These are phyloP conservation scores for Eubasilissa regina DNA, from an alignment of 1,140 invertebrate species.

Conservation along the genomic window DNA sequence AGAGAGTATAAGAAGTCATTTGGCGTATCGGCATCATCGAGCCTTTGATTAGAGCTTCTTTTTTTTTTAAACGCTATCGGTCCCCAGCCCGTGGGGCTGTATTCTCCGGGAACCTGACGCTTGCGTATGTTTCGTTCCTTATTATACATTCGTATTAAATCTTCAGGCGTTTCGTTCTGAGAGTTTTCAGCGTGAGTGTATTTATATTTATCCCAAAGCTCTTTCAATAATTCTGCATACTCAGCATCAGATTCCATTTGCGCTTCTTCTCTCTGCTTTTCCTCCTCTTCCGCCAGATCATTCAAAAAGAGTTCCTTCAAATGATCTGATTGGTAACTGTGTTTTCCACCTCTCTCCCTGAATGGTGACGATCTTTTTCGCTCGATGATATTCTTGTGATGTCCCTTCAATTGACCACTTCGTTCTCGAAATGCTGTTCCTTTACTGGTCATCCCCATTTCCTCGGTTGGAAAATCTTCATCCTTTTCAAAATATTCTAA, in stretches of 20 bases:
- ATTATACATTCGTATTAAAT: slow-evolving; percentile 67
- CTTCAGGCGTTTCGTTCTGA: slow-evolving; percentile 63
- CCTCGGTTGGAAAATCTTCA: slow-evolving; percentile 51
- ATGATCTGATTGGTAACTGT: slow-evolving; percentile 71
- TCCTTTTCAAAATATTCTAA: slow-evolving; percentile 49
- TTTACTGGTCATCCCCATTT: slow-evolving; percentile 43
- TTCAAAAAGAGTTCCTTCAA: slow-evolving; percentile 74
- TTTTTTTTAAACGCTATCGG: slow-evolving; percentile 71
- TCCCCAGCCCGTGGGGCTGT: slow-evolving; percentile 63
- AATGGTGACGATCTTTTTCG: slow-evolving; percentile 68
- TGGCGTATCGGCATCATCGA: slow-evolving; percentile 61
- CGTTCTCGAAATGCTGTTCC: slow-evolving; percentile 54
- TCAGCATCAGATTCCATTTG: slow-evolving; percentile 68
- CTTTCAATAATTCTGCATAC: slow-evolving; percentile 72
- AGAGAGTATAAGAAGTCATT: slow-evolving; percentile 58
- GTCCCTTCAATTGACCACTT: slow-evolving; percentile 34
- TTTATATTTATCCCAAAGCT: slow-evolving; percentile 77
- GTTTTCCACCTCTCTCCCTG: slow-evolving; percentile 67
- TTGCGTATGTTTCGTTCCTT: slow-evolving; percentile 69
- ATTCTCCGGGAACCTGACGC: slow-evolving; percentile 57
- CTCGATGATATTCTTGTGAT: slow-evolving; percentile 40
- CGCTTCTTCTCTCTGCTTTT: slow-evolving; percentile 62
- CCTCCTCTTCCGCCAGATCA: slow-evolving; percentile 69
- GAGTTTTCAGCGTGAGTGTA: slow-evolving; percentile 62
- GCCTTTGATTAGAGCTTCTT: slow-evolving; percentile 65